Evolutionary conservation across 2,797 vertebrate genomes (phyloP).

Genomic region (Sebastes reedi): DNA sequence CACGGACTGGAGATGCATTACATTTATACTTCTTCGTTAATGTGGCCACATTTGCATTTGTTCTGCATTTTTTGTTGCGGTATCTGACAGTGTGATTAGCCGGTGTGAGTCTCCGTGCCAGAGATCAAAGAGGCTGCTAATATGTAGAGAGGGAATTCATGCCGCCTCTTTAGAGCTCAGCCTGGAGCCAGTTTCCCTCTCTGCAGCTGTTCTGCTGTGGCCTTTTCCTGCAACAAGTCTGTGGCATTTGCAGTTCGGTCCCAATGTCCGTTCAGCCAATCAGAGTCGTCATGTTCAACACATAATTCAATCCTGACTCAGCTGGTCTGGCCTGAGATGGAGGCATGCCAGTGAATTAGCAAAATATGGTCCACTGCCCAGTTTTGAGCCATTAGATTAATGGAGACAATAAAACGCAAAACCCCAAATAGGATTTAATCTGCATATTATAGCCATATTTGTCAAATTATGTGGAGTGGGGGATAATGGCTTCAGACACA

Average conservation of each 20-base stretch:
- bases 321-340: background rate
- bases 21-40: background rate
- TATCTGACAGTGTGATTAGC: background rate
- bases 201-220: constrained; percentile 1
- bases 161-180: background rate
- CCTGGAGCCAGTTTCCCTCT: background rate
- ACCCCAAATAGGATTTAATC: constrained; percentile 25
- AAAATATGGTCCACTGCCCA: constrained; percentile 13
- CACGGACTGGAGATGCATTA: background rate
- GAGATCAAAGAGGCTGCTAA: background rate
- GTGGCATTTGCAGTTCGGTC: background rate
- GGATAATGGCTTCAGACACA: background rate
- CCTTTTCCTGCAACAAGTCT: background rate
- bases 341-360: constrained; percentile 15
- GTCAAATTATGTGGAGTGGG: constrained; percentile 28
- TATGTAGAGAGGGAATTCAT: background rate
- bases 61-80: background rate
- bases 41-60: constrained; percentile 9
- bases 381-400: constrained; percentile 52
- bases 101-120: background rate
- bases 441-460: constrained; percentile 42
- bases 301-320: constrained; percentile 14
- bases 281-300: background rate
- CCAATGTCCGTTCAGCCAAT: constrained; percentile 2
- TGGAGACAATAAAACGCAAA: constrained; percentile 5